Conservation (phyloP, 2,113 vertebrate species). For the Pundamilia nyererei region DNA sequence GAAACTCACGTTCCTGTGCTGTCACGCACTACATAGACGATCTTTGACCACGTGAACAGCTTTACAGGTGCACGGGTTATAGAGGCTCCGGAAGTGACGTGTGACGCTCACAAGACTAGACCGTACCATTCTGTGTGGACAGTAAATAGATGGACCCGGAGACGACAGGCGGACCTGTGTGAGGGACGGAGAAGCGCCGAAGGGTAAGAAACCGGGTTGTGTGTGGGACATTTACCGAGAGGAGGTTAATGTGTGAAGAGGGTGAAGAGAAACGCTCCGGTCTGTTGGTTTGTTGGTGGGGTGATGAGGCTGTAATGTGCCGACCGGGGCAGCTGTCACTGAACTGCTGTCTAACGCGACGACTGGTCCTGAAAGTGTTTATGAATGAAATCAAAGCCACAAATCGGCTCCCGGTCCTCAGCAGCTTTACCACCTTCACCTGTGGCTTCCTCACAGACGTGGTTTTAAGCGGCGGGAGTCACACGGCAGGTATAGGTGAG, state of each 20-base stretch:
- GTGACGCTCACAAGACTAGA: slow-evolving; percentile 36
- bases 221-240: background rate
- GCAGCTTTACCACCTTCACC: background rate
- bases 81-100: slow-evolving; percentile 67
- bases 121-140: slow-evolving; percentile 27
- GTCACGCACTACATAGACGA: background rate
- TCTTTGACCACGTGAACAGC: background rate
- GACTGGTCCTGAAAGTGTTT: background rate
- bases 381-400: background rate
- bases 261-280: background rate
- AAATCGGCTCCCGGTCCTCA: background rate
- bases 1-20: background rate
- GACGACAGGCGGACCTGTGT: background rate
- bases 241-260: background rate
- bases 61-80: slow-evolving; percentile 58
- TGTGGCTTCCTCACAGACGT: background rate
- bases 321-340: slow-evolving; percentile 19
- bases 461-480: background rate
- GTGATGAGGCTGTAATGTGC: background rate
- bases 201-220: slow-evolving; percentile 10
- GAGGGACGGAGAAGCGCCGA: background rate
- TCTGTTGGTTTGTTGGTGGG: background rate
- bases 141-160: slow-evolving; percentile 33
- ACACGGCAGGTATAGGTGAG: background rate
- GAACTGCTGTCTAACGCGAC: background rate